These are phyloP conservation scores for Limenitis camilla DNA, from an alignment of 2,888 invertebrate species.

Conservation along the genomic window DNA sequence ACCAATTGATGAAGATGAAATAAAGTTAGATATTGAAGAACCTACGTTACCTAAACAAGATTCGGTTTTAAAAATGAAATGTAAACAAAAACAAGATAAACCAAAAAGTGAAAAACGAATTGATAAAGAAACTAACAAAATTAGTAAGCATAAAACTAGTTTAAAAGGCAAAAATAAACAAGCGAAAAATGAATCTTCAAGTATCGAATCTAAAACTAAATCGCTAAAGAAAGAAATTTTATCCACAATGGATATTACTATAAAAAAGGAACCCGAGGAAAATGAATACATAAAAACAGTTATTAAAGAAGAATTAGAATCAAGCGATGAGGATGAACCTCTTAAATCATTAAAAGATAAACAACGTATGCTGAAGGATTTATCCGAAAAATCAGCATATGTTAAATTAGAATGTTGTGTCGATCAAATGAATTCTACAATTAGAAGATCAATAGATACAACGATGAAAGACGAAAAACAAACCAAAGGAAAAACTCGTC, in stretches of 20 bases:
- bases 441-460: conserved; percentile 53
- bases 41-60: conserved; percentile 8
- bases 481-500: conserved; percentile 46
- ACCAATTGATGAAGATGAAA: conserved; percentile 54
- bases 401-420: conserved; percentile 69
- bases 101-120: conserved; percentile 34
- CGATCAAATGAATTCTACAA: conserved; percentile 58
- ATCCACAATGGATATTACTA: conserved; percentile 2
- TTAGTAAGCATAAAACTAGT: conserved; percentile 33
- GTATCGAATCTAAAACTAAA: conserved; percentile 8
- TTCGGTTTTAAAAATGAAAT: conserved; percentile 23
- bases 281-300: conserved; percentile 34
- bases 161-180: conserved; percentile 38
- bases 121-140: conserved; percentile 40
- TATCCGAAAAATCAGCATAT: conserved; percentile 65
- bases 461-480: conserved; percentile 47
- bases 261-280: conserved; percentile 42
- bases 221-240: too few relatives aligned
- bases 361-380: conserved; percentile 56
- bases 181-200: conserved; percentile 32
- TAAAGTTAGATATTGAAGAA: conserved; percentile 20
- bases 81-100: conserved; percentile 33
- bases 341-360: conserved; percentile 60
- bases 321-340: conserved; percentile 63
- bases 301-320: conserved; percentile 55